Percentiles rank a stretch among this genome's conserved stretches.
These are phyloP conservation scores for Pterocles orientalis DNA, from an alignment of 2,113 vertebrate genomes.

Conservation along the genomic window DNA sequence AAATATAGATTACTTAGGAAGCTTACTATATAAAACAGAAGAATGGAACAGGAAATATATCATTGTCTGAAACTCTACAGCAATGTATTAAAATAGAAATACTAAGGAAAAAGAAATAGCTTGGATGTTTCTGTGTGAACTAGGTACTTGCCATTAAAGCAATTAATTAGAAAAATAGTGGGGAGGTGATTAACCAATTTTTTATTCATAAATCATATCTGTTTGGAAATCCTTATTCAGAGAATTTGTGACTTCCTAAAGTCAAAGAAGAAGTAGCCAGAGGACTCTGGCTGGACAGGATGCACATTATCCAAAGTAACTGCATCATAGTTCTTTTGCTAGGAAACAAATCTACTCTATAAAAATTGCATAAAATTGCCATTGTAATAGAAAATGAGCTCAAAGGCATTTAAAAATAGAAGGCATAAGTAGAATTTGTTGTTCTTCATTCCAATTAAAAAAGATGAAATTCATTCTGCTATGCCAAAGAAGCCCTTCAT, in stretches of 20 bases:
- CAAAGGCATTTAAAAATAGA: slow-evolving; percentile 14
- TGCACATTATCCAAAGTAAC: not conserved
- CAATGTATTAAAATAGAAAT: not conserved
- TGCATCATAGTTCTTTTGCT: not conserved
- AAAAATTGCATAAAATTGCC: not conserved
- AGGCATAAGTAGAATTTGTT: slow-evolving; percentile 3
- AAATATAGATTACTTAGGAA: not conserved
- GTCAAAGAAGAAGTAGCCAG: not conserved
- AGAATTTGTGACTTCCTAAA: not conserved
- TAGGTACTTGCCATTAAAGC: not conserved
- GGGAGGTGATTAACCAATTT: not conserved
- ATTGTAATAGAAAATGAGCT: not conserved
- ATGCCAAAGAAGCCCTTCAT: not conserved
- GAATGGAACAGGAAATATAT: not conserved
- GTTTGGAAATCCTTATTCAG: not conserved
- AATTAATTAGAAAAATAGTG: not conserved
- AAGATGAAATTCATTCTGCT: slow-evolving; percentile 14
- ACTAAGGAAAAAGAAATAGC: not conserved
- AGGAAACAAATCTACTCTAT: not conserved
- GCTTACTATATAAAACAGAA: not conserved
- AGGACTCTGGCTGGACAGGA: not conserved
- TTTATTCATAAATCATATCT: not conserved
- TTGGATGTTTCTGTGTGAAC: not conserved
- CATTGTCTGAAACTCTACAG: not conserved
- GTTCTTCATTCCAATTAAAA: slow-evolving; percentile 6